Base-by-base conservation (phyloP, 2,797 vertebrate genomes). In the Rhyacichthys aspro region DNA sequence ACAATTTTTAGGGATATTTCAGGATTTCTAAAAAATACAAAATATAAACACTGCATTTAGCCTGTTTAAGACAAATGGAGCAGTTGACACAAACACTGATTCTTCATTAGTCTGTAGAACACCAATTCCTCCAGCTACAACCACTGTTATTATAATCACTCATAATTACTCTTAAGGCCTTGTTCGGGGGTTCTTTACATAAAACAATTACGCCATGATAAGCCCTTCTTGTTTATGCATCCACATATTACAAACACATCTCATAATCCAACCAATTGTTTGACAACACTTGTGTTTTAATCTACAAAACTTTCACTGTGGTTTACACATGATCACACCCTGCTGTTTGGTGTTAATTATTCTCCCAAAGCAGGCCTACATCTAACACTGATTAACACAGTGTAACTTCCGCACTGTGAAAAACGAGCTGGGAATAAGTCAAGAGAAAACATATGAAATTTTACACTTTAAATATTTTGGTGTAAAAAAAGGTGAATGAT, bases 151-250 rank as follows among this genome's bases (percentile, higher is more conserved):
- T 93, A 93, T 95, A 93, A 95, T 95, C 94, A 92, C 88, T 93
- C 89, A 87, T 93, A 95, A 95, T 95, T 95, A 93, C 94, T 94
- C 93, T 92, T 88, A 88, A 92, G 93, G 91, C 90, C 92, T 92
- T 70, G 85, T 91, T 91, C 82, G 49, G 87, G 89, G 93, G 88
- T 89, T 90, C 88, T 93, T 84, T 84, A 88, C 92, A 91, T 89
- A 89, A 92, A 91, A 91, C 86, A 88, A 89, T 90, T 91, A 94
- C 90, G 92, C 89, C 87, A 85, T 75, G 77, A 84, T 93, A 93
- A 94, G 93, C 85, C 92, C 88, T 86, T 86, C 89, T 92, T 90
- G 70, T 83, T 80, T 80, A 58, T 11, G 63, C 66, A 48, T 45
- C 45, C 58, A 59, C 54, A 53, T 5, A 41, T 12, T 43, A 42